Conservation (phyloP, 2,888 invertebrate species). For the Plagiodera versicolora region DNA sequence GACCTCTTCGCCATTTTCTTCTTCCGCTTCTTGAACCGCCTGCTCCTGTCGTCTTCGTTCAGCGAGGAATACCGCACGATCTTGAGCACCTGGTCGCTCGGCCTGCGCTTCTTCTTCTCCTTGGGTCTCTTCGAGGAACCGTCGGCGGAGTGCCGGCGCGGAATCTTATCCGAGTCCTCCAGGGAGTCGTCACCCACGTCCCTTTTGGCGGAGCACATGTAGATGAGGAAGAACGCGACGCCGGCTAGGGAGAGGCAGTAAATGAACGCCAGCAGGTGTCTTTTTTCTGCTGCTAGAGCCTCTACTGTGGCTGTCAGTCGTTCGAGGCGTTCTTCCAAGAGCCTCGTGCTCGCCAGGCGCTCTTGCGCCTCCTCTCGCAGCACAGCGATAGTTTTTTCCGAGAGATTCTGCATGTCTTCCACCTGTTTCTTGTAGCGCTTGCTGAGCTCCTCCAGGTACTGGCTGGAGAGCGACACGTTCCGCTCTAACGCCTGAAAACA, state of each 20-base stretch:
- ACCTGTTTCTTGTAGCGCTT: slow-evolving; percentile 94
- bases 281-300: slow-evolving; percentile 62
- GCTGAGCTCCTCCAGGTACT: slow-evolving; percentile 95
- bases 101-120: slow-evolving; percentile 65
- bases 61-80: slow-evolving; percentile 50
- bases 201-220: slow-evolving; percentile 54
- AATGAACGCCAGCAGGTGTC: slow-evolving; percentile 65
- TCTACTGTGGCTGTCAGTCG: slow-evolving; percentile 65
- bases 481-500: slow-evolving; percentile 78
- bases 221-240: slow-evolving; percentile 56
- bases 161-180: slow-evolving; percentile 50
- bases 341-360: slow-evolving; percentile 70
- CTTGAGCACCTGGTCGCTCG: slow-evolving; percentile 73
- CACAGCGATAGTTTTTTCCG: slow-evolving; percentile 75
- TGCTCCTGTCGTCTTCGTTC: slow-evolving; percentile 27
- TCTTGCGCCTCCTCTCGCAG: slow-evolving; percentile 76
- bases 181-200: background rate
- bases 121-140: slow-evolving; percentile 61
- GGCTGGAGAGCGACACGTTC: slow-evolving; percentile 95
- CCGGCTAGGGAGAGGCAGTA: slow-evolving; percentile 60
- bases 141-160: slow-evolving; percentile 68
- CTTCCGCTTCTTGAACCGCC: slow-evolving; percentile 23
- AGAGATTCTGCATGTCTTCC: slow-evolving; percentile 87
- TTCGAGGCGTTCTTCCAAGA: slow-evolving; percentile 63
- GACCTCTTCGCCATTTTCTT: slow-evolving; percentile 30